A percentile compares a stretch with the other conserved stretches of the same genome.
Conservation (phyloP, 1,140 invertebrate genomes). For the Choristoneura fumiferana region DNA sequence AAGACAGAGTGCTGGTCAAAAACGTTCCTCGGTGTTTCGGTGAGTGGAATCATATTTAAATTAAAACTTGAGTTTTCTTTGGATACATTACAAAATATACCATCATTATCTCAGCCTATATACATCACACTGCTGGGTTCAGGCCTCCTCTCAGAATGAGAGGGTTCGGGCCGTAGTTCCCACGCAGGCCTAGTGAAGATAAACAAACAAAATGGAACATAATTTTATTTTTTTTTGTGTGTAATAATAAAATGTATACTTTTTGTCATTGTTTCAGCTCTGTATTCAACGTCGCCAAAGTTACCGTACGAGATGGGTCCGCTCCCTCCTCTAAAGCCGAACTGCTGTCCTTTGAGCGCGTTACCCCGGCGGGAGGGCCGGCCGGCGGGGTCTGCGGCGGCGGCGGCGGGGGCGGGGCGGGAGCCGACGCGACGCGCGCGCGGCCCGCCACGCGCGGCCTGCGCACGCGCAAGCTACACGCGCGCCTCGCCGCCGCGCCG, state of each 20-base stretch:
- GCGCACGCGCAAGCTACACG: conserved; percentile 39
- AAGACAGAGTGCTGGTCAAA: conserved; percentile 79
- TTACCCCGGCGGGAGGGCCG: conserved; percentile 47
- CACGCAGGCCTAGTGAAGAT: too few species aligned
- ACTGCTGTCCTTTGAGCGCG: conserved; percentile 73
- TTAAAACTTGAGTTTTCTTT: conserved; percentile 12
- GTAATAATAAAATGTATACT: too few species aligned
- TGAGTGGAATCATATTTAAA: conserved; percentile 35
- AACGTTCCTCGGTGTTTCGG: conserved; percentile 73
- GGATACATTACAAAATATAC: too few species aligned
- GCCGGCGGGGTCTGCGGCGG: conserved; percentile 36
- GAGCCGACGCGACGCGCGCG: conserved; percentile 39
- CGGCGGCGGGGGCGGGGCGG: conserved; percentile 28
- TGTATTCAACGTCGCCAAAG: conserved; percentile 80
- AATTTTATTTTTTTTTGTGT: too few species aligned
- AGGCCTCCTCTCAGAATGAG: too few species aligned
- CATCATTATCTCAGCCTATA: too few species aligned
- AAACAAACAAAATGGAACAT: too few species aligned
- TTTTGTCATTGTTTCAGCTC: conserved; percentile 58
- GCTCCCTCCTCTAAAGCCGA: conserved; percentile 79
- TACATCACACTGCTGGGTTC: too few species aligned
- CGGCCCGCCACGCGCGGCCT: conserved; percentile 38
- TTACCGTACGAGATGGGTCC: conserved; percentile 88
- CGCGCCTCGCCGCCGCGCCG: conserved; percentile 51
- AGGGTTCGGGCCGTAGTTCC: too few species aligned